A percentile compares a stretch with the other conserved stretches of the same genome.
Conservation (phyloP, 2,113 vertebrate species). For the Misgurnus mizolepis region DNA sequence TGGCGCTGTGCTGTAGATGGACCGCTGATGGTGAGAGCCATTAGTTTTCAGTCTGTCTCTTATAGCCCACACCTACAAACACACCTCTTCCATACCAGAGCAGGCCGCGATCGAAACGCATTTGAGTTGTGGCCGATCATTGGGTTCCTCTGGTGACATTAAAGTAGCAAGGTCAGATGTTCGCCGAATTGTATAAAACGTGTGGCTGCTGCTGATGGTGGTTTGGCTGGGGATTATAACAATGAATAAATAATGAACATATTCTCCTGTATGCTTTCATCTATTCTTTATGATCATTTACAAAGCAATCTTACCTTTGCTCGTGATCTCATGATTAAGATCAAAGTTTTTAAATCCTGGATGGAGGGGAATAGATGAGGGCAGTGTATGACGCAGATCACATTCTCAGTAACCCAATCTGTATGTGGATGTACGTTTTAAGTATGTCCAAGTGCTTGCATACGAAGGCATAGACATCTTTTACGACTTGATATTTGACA, state of each 20-base stretch:
- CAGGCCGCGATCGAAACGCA: slow-evolving; percentile 48
- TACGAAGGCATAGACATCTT: background rate
- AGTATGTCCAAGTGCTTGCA: too few species aligned
- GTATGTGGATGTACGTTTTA: background rate
- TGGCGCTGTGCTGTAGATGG: slow-evolving; percentile 22
- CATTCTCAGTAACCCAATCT: slow-evolving; percentile 9
- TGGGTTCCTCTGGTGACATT: slow-evolving; percentile 49
- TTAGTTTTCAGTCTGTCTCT: slow-evolving; percentile 52
- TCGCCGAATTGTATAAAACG: slow-evolving; percentile 52
- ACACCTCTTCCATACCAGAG: slow-evolving; percentile 46
- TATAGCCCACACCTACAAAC: slow-evolving; percentile 5
- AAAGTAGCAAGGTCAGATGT: slow-evolving; percentile 51
- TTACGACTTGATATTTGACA: slow-evolving; percentile 43
- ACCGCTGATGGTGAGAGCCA: slow-evolving; percentile 18
- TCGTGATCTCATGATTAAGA: slow-evolving; percentile 33
- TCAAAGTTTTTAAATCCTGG: slow-evolving; percentile 37
- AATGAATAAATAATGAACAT: slow-evolving; percentile 30
- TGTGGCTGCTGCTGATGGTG: background rate
- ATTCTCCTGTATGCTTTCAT: slow-evolving; percentile 22
- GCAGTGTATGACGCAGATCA: slow-evolving; percentile 3
- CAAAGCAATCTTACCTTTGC: slow-evolving; percentile 19
- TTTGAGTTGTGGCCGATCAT: slow-evolving; percentile 52
- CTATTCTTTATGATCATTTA: slow-evolving; percentile 47
- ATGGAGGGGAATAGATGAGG: slow-evolving; percentile 31
- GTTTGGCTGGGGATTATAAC: background rate